These are phyloP conservation scores for Drosophila willistoni DNA, from an alignment of 1,140 invertebrate genomes.

Conservation along the genomic window DNA sequence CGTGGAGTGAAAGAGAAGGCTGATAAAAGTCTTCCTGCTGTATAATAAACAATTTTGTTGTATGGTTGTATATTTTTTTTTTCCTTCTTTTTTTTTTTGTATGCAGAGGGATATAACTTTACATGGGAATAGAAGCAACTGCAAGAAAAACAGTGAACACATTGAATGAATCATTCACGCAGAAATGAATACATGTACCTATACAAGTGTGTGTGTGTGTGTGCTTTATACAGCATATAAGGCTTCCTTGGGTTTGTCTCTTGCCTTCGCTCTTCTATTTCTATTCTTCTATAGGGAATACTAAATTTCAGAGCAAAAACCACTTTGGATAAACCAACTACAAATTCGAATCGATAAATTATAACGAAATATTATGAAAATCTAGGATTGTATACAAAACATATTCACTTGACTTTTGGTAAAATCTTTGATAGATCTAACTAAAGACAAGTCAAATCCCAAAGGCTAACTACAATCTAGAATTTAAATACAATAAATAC, in stretches of 20 bases:
- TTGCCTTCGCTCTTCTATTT: background rate
- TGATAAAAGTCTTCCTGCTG: constrained; percentile 42
- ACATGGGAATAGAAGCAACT: constrained; percentile 22
- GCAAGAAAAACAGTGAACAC: constrained; percentile 15
- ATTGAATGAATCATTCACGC: constrained; percentile 20
- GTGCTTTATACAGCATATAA: background rate
- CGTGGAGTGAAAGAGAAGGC: constrained; percentile 15
- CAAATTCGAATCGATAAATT: background rate
- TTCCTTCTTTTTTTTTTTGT: constrained; percentile 14
- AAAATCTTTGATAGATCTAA: no score
- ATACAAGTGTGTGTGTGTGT: constrained; percentile 9
- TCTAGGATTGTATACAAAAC: background rate
- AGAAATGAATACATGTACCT: constrained; percentile 14
- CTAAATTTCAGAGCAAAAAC: background rate
- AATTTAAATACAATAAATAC: no score
- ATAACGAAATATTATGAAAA: background rate
- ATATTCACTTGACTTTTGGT: no score
- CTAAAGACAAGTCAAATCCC: no score
- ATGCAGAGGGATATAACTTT: constrained; percentile 16
- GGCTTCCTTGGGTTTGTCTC: background rate
- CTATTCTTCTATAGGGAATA: background rate
- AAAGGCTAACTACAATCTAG: no score
- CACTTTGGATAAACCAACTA: background rate
- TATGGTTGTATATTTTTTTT: constrained; percentile 16
- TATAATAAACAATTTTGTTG: constrained; percentile 75